phyloP scores from a whole-genome alignment of 2,113 vertebrate species.

The Candoia aspera region DNA sequence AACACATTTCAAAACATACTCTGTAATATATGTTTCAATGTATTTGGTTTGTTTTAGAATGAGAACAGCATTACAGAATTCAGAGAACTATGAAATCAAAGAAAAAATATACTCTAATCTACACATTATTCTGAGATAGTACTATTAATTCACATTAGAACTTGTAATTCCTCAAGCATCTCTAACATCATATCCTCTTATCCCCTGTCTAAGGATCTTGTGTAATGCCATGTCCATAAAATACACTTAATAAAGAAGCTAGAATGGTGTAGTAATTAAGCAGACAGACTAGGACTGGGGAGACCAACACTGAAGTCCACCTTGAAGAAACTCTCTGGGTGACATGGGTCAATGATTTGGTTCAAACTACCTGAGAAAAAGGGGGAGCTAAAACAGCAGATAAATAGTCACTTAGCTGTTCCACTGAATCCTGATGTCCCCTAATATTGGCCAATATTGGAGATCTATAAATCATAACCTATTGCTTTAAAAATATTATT shows the following conservation, averaged over 20 bases:
- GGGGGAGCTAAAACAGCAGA: too few relatives aligned
- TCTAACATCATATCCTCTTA: too few relatives aligned
- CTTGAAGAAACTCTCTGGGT: too few relatives aligned
- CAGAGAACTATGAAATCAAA: neutral
- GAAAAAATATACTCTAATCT: neutral
- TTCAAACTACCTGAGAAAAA: too few relatives aligned
- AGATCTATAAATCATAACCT: neutral
- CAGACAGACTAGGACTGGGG: too few relatives aligned
- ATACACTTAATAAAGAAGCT: too few relatives aligned
- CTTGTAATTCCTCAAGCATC: neutral
- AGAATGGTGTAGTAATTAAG: too few relatives aligned
- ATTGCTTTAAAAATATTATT: neutral
- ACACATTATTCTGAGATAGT: neutral
- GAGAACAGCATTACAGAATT: neutral
- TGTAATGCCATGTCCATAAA: too few relatives aligned
- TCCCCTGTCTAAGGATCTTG: neutral
- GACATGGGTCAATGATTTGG: too few relatives aligned
- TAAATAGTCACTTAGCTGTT: neutral
- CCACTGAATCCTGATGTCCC: neutral
- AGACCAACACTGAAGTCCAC: too few relatives aligned
- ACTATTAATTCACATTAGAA: neutral
- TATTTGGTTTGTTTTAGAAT: neutral
- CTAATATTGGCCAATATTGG: neutral
- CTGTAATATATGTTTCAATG: neutral
- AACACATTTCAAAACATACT: neutral